Evolutionary conservation across 2,113 vertebrate genomes (phyloP), one percentile per base, ranked within the genome.

Genomic region (Siniperca chuatsi): DNA sequence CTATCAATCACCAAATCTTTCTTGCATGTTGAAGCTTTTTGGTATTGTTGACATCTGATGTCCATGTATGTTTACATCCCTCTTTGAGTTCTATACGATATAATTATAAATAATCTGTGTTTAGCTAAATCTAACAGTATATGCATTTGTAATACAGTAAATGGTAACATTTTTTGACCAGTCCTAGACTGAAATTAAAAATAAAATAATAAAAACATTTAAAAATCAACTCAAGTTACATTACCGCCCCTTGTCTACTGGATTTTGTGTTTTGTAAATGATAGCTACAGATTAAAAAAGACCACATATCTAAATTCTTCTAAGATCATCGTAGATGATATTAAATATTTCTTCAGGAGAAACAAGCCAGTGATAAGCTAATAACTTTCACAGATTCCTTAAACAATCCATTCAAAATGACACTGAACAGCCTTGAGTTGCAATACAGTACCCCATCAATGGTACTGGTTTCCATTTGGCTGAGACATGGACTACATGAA

Each of bases 401-500:
- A 29, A n/a, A 33, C 12, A 66, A 16, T 16, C 16, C 1, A 52
- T 71, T 40, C 21, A 54, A 48, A 50, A 57, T 21, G 2, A 44
- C 64, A 42, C 1, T 64, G 2, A 81, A 77, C 48, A 64, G 16
- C 33, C 16, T 74, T n/a, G 7, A 55, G 40, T 33, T 73, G 6
- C 37, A 25, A 29, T 29, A 57, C 42, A 81, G 35, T 25, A 29
- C 1, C 10, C 13, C 29, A 61, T 76, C 46, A 33, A 4, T 52
- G 29, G 23, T 50, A 40, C 15, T 79, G 37, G 52, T 60, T 23
- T 66, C 76, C 68, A 85, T 78, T 42, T 91, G 84, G 25, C 64
- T 78, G 33, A 84, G 85, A 84, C 66, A 79, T 72, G 15, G 48
- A 72, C n/a, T 66, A 37, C 25, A 68, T 37, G 69, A 16, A 69